Evolutionary conservation across 2,888 invertebrate species (phyloP).

Genomic region (Odiellus spinosus): DNA sequence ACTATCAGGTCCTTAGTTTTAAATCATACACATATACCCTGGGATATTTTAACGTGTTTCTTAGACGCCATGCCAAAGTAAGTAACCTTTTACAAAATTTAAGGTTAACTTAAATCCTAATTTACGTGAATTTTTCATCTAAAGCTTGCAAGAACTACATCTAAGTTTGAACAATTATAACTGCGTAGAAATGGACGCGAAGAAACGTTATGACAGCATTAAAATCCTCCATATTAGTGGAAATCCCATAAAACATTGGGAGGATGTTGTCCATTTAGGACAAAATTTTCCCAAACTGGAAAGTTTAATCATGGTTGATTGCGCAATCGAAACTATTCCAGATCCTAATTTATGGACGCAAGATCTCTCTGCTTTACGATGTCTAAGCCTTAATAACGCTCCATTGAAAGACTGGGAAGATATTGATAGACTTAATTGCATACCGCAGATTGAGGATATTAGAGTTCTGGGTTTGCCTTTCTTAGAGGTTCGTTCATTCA

Average conservation of each 20-base stretch:
- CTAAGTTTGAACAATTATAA: slow-evolving; percentile 76
- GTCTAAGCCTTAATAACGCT: slow-evolving; percentile 61
- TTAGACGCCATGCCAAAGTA: slow-evolving; percentile 36
- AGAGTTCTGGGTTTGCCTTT: slow-evolving; percentile 58
- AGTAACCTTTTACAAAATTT: background rate
- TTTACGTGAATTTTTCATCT: slow-evolving; percentile 16
- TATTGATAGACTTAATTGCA: slow-evolving; percentile 65
- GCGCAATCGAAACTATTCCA: slow-evolving; percentile 28
- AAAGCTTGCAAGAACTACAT: slow-evolving; percentile 68
- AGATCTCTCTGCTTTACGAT: slow-evolving; percentile 39
- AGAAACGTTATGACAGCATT: slow-evolving; percentile 43
- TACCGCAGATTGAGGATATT: slow-evolving; percentile 65
- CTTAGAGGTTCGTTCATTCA: slow-evolving; percentile 34
- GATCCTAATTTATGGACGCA: slow-evolving; percentile 24
- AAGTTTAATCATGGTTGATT: slow-evolving; percentile 68
- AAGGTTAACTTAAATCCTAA: background rate
- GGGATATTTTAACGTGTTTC: slow-evolving; percentile 62
- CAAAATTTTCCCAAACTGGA: slow-evolving; percentile 70
- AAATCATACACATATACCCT: slow-evolving; percentile 71
- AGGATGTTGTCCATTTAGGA: slow-evolving; percentile 65
- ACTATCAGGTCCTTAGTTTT: slow-evolving; percentile 52
- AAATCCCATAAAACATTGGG: slow-evolving; percentile 70
- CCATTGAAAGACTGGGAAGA: slow-evolving; percentile 72
- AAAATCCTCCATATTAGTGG: slow-evolving; percentile 72
- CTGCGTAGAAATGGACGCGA: slow-evolving; percentile 47